Evolutionary conservation across 2,888 invertebrate species (phyloP), one percentile per base, ranked within the genome.

Genomic region (Calephelis perditalis): DNA sequence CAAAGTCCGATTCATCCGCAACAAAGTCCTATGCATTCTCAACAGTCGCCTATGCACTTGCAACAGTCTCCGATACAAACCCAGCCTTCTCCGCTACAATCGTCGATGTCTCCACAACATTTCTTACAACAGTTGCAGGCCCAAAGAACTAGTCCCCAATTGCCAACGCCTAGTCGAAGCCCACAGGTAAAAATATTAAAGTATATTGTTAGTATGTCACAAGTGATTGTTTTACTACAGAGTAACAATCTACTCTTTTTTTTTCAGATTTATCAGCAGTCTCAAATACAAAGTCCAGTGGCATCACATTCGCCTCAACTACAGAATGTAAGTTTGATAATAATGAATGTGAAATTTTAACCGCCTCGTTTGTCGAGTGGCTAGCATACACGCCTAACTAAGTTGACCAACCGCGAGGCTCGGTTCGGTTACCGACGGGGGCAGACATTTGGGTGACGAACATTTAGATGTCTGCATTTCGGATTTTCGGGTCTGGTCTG

Each of bases 281-380:
- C 87, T 62, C 90, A 89, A 77, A 89, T 91, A 55, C 89, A 86
- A 70, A 91, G 91, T 68, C 91, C 91, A 4, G 90, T 85, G 6
- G 74, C 90, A 5, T 87, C 91, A 4, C 89, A 90, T 68, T 91
- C 91, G 2, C 91, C 91, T 2, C 91, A 91, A 65, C 70, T 91
- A 64, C 91, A 91, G 75, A 83, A 81, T 69, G 86, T 90, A 78
- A 81, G 84, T 75, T 35, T 55, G 15, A 60, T 43, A 58, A 43
- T 37, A 15, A 37, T 49, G 37, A 47, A n/a, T 43, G 8, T 40
- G 4, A 26, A 40, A 4, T 40, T 40, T 40, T 40, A 40, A 40
- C 7, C 40, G 5, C 6, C 8, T 40, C 40, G 10, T 40, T 15
- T 15, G 15, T 15, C 15, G 15, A 15, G 15, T 15, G 15, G 15